These are phyloP conservation scores for Aplysina aerophoba DNA, from an alignment of 37 sponge, comb jelly and placozoan genomes.

Conservation along the genomic window DNA sequence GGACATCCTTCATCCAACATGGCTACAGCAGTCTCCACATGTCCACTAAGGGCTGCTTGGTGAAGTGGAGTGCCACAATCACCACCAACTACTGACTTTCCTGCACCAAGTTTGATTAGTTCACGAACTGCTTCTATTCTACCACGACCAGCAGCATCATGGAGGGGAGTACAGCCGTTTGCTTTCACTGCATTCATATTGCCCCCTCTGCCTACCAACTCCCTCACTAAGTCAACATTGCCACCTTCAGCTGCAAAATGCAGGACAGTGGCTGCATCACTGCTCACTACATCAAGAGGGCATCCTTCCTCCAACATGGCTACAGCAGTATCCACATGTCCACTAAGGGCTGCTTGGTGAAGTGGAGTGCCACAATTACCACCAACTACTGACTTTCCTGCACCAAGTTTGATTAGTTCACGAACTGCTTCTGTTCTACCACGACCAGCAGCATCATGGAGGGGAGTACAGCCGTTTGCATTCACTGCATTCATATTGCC, in stretches of 20 bases:
- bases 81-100: not conserved
- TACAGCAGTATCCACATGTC: not conserved
- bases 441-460: not conserved
- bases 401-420: not conserved
- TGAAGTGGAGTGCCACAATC: constrained; percentile 11
- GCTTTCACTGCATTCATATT: not conserved
- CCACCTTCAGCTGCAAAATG: not conserved
- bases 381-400: not conserved
- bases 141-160: not conserved
- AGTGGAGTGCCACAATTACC: not conserved
- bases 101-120: not conserved
- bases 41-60: not conserved
- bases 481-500: not conserved
- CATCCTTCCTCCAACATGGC: not conserved
- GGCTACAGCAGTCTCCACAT: not conserved
- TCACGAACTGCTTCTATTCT: not conserved
- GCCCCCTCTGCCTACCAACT: not conserved
- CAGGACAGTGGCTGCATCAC: not conserved
- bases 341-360: not conserved
- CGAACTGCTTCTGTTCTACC: not conserved
- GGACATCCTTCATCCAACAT: not conserved
- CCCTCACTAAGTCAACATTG: not conserved
- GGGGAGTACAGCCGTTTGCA: not conserved
- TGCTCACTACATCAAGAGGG: not conserved
- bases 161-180: constrained; percentile 10